These are phyloP conservation scores for Caenorhabditis sp. DNA, from an alignment of 2,888 invertebrate genomes.

Conservation along the genomic window DNA sequence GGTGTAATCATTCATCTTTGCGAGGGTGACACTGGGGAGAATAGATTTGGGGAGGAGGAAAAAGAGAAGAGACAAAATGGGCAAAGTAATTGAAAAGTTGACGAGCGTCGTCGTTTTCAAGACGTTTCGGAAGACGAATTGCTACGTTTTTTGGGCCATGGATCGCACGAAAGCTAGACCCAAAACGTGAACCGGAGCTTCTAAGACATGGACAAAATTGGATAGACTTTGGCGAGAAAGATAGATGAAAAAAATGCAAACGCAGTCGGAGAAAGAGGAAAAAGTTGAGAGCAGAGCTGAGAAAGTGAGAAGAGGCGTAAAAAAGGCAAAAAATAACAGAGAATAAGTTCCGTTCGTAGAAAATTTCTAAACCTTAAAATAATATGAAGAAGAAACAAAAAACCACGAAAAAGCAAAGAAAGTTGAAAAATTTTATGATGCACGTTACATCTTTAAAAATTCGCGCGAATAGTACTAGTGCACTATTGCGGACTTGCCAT, in stretches of 20 bases:
- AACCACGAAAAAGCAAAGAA: background rate
- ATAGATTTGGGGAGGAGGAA: slow-evolving; percentile 48
- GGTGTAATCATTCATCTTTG: slow-evolving; percentile 61
- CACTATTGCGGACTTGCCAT: slow-evolving; percentile 15
- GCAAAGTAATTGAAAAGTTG: slow-evolving; percentile 63
- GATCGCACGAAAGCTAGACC: slow-evolving; percentile 39
- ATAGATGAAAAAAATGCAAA: slow-evolving; percentile 35
- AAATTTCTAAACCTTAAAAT: too few species aligned
- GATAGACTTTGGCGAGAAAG: slow-evolving; percentile 28
- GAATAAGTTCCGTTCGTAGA: background rate
- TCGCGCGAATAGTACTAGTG: slow-evolving; percentile 16
- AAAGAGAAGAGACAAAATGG: slow-evolving; percentile 43
- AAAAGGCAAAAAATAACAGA: slow-evolving; percentile 7
- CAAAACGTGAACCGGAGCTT: slow-evolving; percentile 29
- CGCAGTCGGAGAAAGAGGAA: slow-evolving; percentile 27
- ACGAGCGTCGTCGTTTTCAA: slow-evolving; percentile 63
- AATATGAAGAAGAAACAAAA: background rate
- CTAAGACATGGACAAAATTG: slow-evolving; percentile 34
- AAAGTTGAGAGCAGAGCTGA: slow-evolving; percentile 46
- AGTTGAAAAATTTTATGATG: background rate
- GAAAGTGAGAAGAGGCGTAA: slow-evolving; percentile 41
- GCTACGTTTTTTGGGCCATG: slow-evolving; percentile 41
- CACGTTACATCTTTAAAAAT: background rate
- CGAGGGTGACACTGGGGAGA: slow-evolving; percentile 56
- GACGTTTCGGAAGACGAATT: slow-evolving; percentile 53